Conservation (phyloP, 2,888 invertebrate species). For the Tethea ocularis region DNA sequence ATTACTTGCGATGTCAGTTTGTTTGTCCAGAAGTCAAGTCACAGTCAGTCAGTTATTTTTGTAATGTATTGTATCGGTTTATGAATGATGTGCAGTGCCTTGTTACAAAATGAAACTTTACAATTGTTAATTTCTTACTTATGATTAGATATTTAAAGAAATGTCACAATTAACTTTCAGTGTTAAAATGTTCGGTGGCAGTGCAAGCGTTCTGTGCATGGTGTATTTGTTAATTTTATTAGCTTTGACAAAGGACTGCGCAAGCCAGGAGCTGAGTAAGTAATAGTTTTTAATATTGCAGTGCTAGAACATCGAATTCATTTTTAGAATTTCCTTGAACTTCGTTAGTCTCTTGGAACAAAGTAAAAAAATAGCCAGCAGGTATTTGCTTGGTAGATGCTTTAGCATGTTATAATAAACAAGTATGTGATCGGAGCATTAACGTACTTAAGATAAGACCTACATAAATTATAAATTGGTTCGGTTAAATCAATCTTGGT, state of each 20-base stretch:
- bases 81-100: slow-evolving; percentile 50
- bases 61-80: neutral
- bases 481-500: no score
- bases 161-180: slow-evolving; percentile 48
- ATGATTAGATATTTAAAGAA: slow-evolving; percentile 22
- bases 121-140: slow-evolving; percentile 30
- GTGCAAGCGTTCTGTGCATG: slow-evolving; percentile 63
- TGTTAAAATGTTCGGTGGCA: slow-evolving; percentile 67
- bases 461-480: no score
- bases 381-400: neutral
- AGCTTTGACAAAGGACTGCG: slow-evolving; percentile 69
- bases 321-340: neutral
- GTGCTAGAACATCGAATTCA: neutral
- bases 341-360: neutral
- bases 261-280: slow-evolving; percentile 70
- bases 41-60: neutral
- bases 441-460: no score
- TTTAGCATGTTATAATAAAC: no score
- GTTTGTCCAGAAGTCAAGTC: no score
- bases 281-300: slow-evolving; percentile 21
- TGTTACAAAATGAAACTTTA: slow-evolving; percentile 41
- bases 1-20: no score
- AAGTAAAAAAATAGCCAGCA: neutral
- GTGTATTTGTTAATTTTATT: slow-evolving; percentile 68
- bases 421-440: no score